Evolutionary conservation across 2,797 vertebrate genomes (phyloP).

Genomic region (Halcyon badia): DNA sequence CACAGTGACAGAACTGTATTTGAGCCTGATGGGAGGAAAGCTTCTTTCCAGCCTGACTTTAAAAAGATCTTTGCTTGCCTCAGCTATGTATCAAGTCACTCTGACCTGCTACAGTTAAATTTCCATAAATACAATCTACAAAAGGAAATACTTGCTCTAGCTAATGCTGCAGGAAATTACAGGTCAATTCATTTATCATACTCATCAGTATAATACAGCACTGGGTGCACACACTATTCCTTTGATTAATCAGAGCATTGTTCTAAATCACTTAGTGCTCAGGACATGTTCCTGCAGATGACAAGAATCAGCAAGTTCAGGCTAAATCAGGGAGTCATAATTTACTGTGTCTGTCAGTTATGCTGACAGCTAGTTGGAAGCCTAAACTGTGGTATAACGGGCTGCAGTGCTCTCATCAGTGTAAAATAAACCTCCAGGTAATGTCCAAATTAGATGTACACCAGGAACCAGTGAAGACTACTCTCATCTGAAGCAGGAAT

Average conservation of each 20-base stretch:
- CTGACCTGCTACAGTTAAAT: conserved; percentile 20
- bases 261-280: conserved; percentile 11
- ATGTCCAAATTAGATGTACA: not conserved
- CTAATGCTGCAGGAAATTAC: not conserved
- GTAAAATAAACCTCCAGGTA: not conserved
- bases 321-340: not conserved
- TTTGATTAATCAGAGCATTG: conserved; percentile 22
- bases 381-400: not conserved
- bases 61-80: not conserved
- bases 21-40: not conserved
- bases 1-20: not conserved
- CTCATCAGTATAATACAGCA: not conserved
- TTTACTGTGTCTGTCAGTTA: not conserved
- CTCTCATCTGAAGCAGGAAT: not conserved
- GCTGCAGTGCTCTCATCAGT: not conserved
- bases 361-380: not conserved
- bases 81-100: conserved; percentile 27
- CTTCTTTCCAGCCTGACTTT: not conserved
- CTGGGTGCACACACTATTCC: not conserved
- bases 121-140: conserved; percentile 50
- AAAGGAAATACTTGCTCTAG: conserved; percentile 48
- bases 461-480: not conserved
- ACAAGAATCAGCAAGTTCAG: conserved; percentile 8
- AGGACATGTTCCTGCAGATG: not conserved
- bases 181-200: conserved; percentile 42